Base-by-base conservation (phyloP, 2,113 vertebrate genomes). In the Otis tarda region DNA sequence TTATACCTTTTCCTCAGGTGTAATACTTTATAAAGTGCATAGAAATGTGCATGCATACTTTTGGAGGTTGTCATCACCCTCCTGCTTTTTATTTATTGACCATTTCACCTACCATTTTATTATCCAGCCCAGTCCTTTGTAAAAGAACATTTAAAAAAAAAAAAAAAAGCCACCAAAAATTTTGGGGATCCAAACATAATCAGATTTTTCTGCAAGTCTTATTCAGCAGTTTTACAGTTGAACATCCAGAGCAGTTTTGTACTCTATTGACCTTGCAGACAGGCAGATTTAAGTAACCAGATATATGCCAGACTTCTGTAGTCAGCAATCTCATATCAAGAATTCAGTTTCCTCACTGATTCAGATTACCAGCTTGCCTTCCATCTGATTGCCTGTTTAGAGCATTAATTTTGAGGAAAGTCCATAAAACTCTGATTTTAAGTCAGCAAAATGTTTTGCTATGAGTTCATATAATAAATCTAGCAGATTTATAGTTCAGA, bases 351-450 rank as follows among this genome's bases (percentile, higher is more conserved):
- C 35, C 53, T 37, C n/a, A 60, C 19, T 49, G 31, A 24, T 37
- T 68, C 56, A 68, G 41, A 24, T 22, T 27, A 60, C 11, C 25
- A 71, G 21, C 3, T 41, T 41, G 41, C 27, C 50, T 77, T 47
- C 5, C 28, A 70, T 19, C 27, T 64, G 18, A 57, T 21, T 0
- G 0, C 8, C 35, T 77, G 31, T 60, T 47, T 6, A n/a, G 35
- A 63, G 50, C 4, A 20, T 6, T 63, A 6, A 41, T 37, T 27
- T 24, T 55, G 60, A 27, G n/a, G 27, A 30, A 87, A 87, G 27
- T 21, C 47, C 56, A 35, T n/a, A 28, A 87, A 47, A 2, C 20
- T 10, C 9, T 39, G 3, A n/a, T 43, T 83, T 69, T 23, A 81
- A 68, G 14, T 37, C 28, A 69, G 56, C 18, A 82, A 90, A 84